phyloP scores from a whole-genome alignment of 2,888 invertebrate genomes.

The Neoascia interrupta region DNA sequence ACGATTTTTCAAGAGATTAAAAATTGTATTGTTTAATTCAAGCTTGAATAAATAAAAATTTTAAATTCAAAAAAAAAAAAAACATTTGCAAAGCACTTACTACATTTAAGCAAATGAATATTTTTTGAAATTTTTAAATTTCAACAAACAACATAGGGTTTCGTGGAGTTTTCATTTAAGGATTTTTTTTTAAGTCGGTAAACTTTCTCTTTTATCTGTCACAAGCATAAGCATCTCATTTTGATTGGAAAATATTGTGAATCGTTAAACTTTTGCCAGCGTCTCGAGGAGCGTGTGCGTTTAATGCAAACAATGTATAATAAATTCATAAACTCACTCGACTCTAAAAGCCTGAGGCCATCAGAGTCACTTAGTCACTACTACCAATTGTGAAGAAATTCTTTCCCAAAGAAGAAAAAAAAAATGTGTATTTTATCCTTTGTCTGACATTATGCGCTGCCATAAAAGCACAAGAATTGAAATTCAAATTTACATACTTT shows the following conservation, averaged over 20 bases:
- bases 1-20: too few species aligned
- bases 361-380: constrained; percentile 17
- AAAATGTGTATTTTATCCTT: too few species aligned
- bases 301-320: constrained; percentile 28
- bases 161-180: not conserved
- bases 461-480: too few species aligned
- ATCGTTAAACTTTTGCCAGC: constrained; percentile 18
- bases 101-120: not conserved
- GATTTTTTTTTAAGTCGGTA: constrained; percentile 7
- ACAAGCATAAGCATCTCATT: constrained; percentile 35
- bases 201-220: constrained; percentile 49
- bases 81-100: not conserved
- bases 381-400: too few species aligned
- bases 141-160: not conserved
- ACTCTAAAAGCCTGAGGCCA: constrained; percentile 29
- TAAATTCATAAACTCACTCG: constrained; percentile 51
- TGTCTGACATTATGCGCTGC: too few species aligned
- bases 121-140: not conserved
- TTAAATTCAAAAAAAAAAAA: not conserved
- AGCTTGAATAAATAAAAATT: not conserved
- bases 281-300: not conserved
- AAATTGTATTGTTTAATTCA: too few species aligned
- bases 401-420: too few species aligned
- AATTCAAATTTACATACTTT: too few species aligned
- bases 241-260: constrained; percentile 36